Evolutionary conservation across 2,113 vertebrate genomes (phyloP).

Genomic region (Ctenomys sociabilis): DNA sequence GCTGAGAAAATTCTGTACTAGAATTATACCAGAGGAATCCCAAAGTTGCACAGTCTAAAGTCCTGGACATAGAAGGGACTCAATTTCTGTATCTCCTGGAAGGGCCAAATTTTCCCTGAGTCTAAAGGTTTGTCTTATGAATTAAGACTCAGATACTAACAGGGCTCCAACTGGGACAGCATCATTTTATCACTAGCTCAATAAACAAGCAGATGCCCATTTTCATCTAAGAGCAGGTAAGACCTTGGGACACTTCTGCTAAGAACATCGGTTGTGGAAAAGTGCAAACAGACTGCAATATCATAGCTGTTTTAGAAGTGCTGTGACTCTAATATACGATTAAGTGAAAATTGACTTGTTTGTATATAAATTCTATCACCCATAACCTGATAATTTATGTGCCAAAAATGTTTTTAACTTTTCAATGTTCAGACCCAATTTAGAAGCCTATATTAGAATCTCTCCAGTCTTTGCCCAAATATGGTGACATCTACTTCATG

Average conservation of each 20-base stretch:
- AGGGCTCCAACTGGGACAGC: not conserved
- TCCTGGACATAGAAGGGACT: not conserved
- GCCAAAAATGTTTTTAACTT: not conserved
- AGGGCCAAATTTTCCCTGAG: not conserved
- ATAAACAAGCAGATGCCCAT: not conserved
- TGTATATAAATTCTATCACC: not conserved
- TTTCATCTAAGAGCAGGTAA: not conserved
- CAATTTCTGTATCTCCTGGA: not conserved
- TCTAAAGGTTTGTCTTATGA: not conserved
- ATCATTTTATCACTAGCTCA: not conserved
- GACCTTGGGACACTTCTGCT: not conserved
- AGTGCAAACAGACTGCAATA: not conserved
- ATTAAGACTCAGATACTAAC: not conserved
- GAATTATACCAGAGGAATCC: not conserved
- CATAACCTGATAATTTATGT: not conserved
- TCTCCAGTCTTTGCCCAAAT: slow-evolving; percentile 33
- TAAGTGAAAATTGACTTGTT: slow-evolving; percentile 15
- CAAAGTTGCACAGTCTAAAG: not conserved
- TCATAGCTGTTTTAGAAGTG: not conserved
- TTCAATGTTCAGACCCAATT: not conserved
- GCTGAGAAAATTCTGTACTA: not conserved
- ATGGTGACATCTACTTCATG: not conserved
- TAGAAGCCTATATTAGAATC: slow-evolving; percentile 16
- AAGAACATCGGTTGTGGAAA: not conserved
- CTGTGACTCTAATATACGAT: not conserved